These are phyloP conservation scores for Luidia sarsii DNA, from an alignment of 53 echinoderm and acorn worm genomes.

Conservation along the genomic window DNA sequence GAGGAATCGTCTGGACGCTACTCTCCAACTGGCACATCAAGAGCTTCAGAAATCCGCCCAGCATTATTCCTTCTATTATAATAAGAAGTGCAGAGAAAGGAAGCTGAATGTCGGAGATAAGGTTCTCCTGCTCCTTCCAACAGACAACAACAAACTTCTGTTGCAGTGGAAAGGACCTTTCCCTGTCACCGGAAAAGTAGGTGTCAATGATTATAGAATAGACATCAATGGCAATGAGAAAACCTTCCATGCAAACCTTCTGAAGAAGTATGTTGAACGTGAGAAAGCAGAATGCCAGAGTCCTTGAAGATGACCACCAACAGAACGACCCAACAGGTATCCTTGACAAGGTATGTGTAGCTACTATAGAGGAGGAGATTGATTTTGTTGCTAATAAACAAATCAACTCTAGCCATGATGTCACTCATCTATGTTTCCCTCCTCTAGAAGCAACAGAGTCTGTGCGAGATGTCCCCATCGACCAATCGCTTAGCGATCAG, in stretches of 20 bases:
- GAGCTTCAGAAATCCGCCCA: conserved; percentile 9
- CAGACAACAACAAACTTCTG: too few species aligned
- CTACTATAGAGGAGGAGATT: conserved; percentile 5
- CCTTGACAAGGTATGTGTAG: not conserved
- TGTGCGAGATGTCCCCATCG: not conserved
- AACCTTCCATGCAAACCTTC: conserved; percentile 54
- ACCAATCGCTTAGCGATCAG: not conserved
- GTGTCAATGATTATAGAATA: conserved; percentile 37
- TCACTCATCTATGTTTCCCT: conserved; percentile 1
- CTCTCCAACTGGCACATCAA: conserved; percentile 35
- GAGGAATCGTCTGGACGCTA: conserved; percentile 48
- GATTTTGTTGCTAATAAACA: not conserved
- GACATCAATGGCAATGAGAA: conserved; percentile 44
- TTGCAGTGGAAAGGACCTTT: too few species aligned
- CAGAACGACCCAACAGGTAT: not conserved
- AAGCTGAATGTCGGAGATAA: conserved; percentile 40
- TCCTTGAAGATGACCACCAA: not conserved
- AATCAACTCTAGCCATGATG: not conserved
- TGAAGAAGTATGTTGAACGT: conserved; percentile 51
- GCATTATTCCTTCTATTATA: conserved; percentile 27
- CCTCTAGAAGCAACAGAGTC: not conserved
- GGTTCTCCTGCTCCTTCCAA: conserved; percentile 39
- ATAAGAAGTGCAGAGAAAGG: conserved; percentile 41
- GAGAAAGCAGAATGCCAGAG: not conserved
- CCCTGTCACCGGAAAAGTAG: too few species aligned